Evolutionary conservation across 2,797 vertebrate species (phyloP), one percentile per base, ranked within the genome.

Genomic region (Chromobotia macracanthus): DNA sequence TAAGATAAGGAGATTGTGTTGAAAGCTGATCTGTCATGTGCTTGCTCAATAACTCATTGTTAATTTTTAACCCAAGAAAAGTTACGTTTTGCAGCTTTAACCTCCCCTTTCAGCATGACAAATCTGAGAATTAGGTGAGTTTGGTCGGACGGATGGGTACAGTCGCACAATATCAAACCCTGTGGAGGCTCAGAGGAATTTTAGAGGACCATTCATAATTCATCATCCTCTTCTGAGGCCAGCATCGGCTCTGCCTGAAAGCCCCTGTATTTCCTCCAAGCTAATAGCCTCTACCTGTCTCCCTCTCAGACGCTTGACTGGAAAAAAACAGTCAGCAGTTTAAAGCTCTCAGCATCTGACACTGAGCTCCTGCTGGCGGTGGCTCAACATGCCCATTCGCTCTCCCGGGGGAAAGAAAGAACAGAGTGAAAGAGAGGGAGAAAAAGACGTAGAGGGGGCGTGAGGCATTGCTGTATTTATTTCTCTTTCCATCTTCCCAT

Each of bases 161-260:
- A 35, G 55, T 13, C 25, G 53, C 15, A 16, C 31, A 66, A 55
- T 69, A 21, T 25, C 8, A 2, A 61, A 72, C 53, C 15, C 78
- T 50, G 48, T 19, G 72, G 82, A 53, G 82, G 84, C 81, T 88
- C 82, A 28, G 68, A 70, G 75, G 58, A 51, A 61, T 7, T 93
- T 92, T 92, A 87, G n/a, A 18, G 90, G 75, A 85, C 67, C 91
- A 93, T 94, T 86, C 87, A 93, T 94, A 91, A 94, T 94, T 94
- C 81, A 94, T 90, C 75, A 78, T 66, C 44, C 80, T 82, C 79
- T 83, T 85, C 87, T 67, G 8, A 63, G 31, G 80, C 61, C 28
- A 12, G 58, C 66, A 79, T 81, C 44, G 60, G 55, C 5, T 31
- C 50, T 19, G 48, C 58, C 60, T 74, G 72, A 83, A 79, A 81